Evolutionary conservation across 2,113 vertebrate species (phyloP).

Genomic region (Sebastes schlegelii): DNA sequence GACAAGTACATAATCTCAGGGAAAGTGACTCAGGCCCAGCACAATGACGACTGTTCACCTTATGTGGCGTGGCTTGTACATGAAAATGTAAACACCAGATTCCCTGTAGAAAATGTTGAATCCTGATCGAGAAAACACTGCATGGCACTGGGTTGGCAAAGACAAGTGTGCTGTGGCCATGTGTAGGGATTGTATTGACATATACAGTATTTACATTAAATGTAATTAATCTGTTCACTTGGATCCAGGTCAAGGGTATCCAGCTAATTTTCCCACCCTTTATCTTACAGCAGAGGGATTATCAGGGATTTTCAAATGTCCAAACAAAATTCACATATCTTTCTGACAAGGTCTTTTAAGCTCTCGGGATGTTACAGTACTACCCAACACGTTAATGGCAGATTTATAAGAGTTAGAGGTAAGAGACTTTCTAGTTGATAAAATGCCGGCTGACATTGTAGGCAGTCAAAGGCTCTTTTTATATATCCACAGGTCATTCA

Average conservation of each 20-base stretch:
- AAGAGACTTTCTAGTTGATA: conserved; percentile 9
- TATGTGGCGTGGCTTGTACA: no score
- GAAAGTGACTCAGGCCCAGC: conserved; percentile 33
- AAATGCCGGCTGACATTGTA: conserved; percentile 26
- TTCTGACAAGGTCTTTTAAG: conserved; percentile 20
- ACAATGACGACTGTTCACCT: neutral
- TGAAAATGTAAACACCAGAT: neutral
- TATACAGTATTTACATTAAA: no score
- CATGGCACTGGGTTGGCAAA: neutral
- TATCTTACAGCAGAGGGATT: neutral
- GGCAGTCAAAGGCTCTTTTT: conserved; percentile 33
- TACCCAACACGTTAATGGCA: conserved; percentile 6
- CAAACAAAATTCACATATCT: neutral
- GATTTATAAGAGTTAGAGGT: neutral
- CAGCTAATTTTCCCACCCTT: neutral
- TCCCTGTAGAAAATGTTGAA: neutral
- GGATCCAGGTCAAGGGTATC: neutral
- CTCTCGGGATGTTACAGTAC: conserved; percentile 5
- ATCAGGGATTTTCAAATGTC: conserved; percentile 1
- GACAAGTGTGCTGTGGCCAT: neutral
- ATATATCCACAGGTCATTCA: conserved; percentile 47
- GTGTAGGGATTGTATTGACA: neutral
- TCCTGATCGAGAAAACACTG: neutral
- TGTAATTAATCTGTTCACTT: neutral
- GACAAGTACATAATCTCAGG: conserved; percentile 51